Evolutionary conservation across 1,140 invertebrate genomes (phyloP), one percentile per base, ranked within the genome.

Genomic region (Aphelinus certus): DNA sequence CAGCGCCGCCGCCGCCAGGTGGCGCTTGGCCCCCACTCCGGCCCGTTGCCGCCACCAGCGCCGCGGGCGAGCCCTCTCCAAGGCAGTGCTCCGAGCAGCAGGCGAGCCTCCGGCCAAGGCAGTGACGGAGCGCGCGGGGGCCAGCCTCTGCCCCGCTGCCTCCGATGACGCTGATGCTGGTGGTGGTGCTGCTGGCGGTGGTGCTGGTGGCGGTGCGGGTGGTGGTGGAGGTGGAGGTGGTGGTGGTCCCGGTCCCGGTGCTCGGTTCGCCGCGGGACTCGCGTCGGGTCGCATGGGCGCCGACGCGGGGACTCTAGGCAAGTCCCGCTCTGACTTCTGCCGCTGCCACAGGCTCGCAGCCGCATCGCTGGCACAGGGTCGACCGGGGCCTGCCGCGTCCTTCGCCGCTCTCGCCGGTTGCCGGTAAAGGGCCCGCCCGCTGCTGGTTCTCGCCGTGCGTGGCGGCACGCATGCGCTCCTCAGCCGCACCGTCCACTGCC

Each of bases 231-330:
- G 45, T 68, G 53, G 42, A 45, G 78, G 58, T 73, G 70, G 48
- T 77, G 60, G 71, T 74, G 51, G 75, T 76, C 62, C 74, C 76
- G 81, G 57, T 58, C 46, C 75, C 73, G 73, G 72, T 70, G 71
- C 60, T 83, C 73, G 82, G 81, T 82, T 78, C 78, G 77, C 81
- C 75, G 79, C 74, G 79, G 79, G 80, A 73, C 76, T 76, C 69
- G 57, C 56, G 65, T 83, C 84, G 81, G 83, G 78, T 85, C 76
- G 86, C 86, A 87, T 87, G 82, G 78, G 83, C 84, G 79, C 81
- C 78, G 81, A 75, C 73, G 79, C 76, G 79, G 79, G 82, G 80
- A 82, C 81, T 78, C 74, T 84, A 83, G 75, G 77, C 60, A 69
- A 72, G 83, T 84, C 78, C 83, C 84, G 82, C 79, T 74, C 26